These are phyloP conservation scores for Gorilla gorilla DNA, from an alignment of 2,113 vertebrate genomes.

Conservation along the genomic window DNA sequence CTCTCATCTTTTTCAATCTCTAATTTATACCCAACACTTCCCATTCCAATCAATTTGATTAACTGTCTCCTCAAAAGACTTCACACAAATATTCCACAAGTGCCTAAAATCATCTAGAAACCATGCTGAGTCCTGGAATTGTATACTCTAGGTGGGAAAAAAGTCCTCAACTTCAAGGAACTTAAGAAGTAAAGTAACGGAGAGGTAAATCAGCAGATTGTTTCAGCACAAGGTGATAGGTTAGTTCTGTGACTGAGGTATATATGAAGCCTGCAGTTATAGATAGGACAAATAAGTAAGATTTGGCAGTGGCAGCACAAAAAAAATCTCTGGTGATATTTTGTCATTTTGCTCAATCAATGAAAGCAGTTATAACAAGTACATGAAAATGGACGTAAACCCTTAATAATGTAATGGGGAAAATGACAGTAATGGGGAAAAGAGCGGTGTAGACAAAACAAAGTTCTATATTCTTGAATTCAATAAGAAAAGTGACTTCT, in stretches of 20 bases:
- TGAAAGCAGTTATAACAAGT: background rate
- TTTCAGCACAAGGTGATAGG: background rate
- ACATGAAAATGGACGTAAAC: background rate
- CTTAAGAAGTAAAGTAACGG: background rate
- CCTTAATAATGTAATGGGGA: background rate
- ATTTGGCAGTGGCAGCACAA: background rate
- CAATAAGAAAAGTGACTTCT: background rate
- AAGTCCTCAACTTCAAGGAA: background rate
- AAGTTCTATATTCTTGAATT: background rate
- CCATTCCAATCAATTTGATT: background rate
- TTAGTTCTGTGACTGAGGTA: background rate
- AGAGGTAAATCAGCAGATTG: background rate
- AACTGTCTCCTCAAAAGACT: background rate
- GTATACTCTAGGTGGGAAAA: background rate
- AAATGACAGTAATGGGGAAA: background rate
- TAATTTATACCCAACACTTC: background rate
- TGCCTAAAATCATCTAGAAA: background rate
- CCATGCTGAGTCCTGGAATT: background rate
- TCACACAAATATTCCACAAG: background rate
- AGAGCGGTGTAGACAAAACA: background rate
- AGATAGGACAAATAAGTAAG: background rate
- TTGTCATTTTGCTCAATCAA: background rate
- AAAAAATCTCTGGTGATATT: background rate
- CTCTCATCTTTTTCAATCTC: background rate
- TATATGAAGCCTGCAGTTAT: background rate